Base-by-base conservation (phyloP, 2,888 invertebrate genomes). In the Watsonalla binaria region DNA sequence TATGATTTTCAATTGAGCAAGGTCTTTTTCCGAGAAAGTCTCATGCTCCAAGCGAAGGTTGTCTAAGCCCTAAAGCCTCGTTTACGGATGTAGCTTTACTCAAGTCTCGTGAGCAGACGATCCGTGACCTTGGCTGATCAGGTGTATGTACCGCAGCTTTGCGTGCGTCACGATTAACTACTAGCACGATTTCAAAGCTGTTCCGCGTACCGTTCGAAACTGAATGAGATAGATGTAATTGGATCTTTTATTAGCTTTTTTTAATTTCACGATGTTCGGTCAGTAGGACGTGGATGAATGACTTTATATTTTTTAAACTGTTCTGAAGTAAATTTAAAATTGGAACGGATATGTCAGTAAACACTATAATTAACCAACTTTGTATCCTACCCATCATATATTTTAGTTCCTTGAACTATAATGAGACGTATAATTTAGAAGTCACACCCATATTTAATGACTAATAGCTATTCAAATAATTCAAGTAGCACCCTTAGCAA, bases 121-220 rank as follows among this genome's bases (percentile, higher is more conserved):
- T 54, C 64, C 61, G 47, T 63, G 76, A 72, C 81, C 81, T 80
- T 80, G 73, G 51, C 61, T 58, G 59, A 54, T 59, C 62, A 65
- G 58, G 59, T 59, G 59, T 56, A 57, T 51, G 53, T 51, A 58
- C 51, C 54, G 37, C 4, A 11, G 42, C 42, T 11, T 63, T 69
- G 70, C 68, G 72, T 75, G 70, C 60, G 58, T 70, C 78, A 77
- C 75, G 72, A 70, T 45, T 54, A 35, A 42, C 54, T 57, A 58
- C 50, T 52, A 63, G 63, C 75, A 75, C 76, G 78, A 75, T 56
- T 59, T 58, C 24, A 15, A 5, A 11, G 15, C 13, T 49, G 49
- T 15, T 39, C 37, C 37, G 39, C 11, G 11, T 42, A 42, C 42
- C 42, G 42, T 42, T 42, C 11, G 42, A 42, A 42, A 42, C 11